phyloP scores from a whole-genome alignment of 2,797 vertebrate genomes.

The Poecilia velifera region DNA sequence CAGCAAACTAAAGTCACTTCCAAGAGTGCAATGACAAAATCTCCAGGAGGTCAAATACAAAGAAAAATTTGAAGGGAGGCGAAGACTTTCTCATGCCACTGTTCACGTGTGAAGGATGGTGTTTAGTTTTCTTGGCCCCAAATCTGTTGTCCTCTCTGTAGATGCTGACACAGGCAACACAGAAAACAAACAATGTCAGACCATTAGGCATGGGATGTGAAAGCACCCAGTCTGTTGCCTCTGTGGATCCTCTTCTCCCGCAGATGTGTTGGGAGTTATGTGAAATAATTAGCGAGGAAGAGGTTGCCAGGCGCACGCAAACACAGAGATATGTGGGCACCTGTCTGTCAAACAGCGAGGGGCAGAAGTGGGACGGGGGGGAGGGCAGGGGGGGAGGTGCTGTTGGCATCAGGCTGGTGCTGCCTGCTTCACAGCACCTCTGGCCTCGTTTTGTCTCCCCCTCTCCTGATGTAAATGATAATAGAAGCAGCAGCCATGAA shows the following conservation, averaged over 20 bases:
- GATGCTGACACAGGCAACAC: constrained; percentile 29
- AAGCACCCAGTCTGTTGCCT: constrained; percentile 42
- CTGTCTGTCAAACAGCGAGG: constrained; percentile 39
- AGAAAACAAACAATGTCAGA: constrained; percentile 24
- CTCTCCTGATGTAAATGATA: constrained; percentile 83
- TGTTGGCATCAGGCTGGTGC: constrained; percentile 67
- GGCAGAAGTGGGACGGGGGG: not conserved
- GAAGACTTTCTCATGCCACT: not conserved
- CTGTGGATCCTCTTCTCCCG: constrained; percentile 44
- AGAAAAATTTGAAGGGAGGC: not conserved
- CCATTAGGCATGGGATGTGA: constrained; percentile 59
- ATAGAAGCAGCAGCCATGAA: constrained; percentile 78
- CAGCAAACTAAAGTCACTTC: not conserved
- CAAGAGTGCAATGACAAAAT: not conserved
- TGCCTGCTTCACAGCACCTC: constrained; percentile 65
- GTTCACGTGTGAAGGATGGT: not conserved
- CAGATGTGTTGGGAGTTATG: constrained; percentile 64
- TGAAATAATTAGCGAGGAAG: constrained; percentile 69
- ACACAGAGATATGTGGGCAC: constrained; percentile 28
- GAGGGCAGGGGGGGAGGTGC: no score
- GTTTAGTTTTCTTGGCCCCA: not conserved
- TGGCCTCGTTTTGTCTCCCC: constrained; percentile 63
- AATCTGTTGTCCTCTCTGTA: constrained; percentile 28
- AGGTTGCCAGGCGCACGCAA: constrained; percentile 27
- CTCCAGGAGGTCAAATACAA: not conserved